Evolutionary conservation across 1,140 invertebrate species (phyloP).

Genomic region (Eciton burchellii): DNA sequence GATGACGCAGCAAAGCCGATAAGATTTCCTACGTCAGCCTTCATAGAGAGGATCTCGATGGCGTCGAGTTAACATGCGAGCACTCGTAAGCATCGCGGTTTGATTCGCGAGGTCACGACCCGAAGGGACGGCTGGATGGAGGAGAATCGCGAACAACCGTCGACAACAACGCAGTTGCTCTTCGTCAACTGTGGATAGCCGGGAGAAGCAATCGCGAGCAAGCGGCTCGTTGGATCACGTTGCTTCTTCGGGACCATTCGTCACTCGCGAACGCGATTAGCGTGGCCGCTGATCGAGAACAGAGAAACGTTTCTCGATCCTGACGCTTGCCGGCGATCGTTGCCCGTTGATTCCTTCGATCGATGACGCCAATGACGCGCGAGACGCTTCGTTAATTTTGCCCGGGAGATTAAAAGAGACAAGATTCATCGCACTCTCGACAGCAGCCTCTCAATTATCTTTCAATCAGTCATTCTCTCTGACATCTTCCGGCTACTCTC

Average conservation of each 20-base stretch:
- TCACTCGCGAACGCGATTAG: slow-evolving; percentile 35
- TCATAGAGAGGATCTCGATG: neutral
- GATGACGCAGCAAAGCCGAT: neutral
- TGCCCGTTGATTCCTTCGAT: neutral
- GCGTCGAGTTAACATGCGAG: neutral
- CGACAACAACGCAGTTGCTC: no score
- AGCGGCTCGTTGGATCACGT: slow-evolving; percentile 9
- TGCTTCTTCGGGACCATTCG: slow-evolving; percentile 22
- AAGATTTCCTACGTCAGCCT: neutral
- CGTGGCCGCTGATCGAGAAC: slow-evolving; percentile 57
- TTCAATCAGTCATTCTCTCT: neutral
- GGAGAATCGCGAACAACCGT: no score
- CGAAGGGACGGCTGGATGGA: no score
- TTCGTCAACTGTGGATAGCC: neutral
- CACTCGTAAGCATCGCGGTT: neutral
- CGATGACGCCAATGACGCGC: neutral
- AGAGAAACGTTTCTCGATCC: slow-evolving; percentile 53
- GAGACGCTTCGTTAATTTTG: neutral
- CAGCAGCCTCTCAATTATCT: neutral
- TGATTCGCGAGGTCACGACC: no score
- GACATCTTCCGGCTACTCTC: slow-evolving; percentile 23
- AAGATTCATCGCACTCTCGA: neutral
- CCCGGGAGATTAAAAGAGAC: neutral
- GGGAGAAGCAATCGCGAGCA: neutral
- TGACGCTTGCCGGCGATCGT: slow-evolving; percentile 11